Percentiles rank a stretch among this genome's conserved stretches.
These are phyloP conservation scores for Caranx ignobilis DNA, from an alignment of 2,113 vertebrate species.

Conservation along the genomic window DNA sequence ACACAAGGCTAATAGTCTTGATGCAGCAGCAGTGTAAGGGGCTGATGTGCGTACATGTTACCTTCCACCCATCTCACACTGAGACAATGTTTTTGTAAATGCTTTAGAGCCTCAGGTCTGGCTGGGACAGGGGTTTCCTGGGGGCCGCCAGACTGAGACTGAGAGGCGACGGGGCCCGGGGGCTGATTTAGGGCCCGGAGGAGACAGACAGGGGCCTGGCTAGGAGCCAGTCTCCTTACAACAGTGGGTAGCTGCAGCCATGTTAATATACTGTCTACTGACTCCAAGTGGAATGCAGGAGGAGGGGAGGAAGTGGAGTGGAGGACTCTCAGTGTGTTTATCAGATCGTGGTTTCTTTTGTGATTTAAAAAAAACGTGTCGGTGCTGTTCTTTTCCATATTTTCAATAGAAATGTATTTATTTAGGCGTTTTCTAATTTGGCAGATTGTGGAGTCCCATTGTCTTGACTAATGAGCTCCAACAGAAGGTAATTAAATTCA, in stretches of 20 bases:
- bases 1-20: not conserved
- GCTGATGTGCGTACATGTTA: not conserved
- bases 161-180: constrained; percentile 54
- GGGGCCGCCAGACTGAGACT: constrained; percentile 62
- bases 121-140: constrained; percentile 59
- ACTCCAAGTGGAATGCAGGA: constrained; percentile 52
- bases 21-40: not conserved
- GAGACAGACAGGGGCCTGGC: constrained; percentile 71
- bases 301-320: constrained; percentile 53
- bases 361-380: not conserved
- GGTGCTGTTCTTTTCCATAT: not conserved
- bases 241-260: constrained; percentile 63
- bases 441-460: not conserved
- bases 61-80: constrained; percentile 23
- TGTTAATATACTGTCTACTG: constrained; percentile 68
- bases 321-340: constrained; percentile 26
- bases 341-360: constrained; percentile 29
- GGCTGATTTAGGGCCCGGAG: constrained; percentile 73
- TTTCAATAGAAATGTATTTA: constrained; percentile 16
- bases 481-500: constrained; percentile 32
- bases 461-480: constrained; percentile 7
- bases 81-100: constrained; percentile 41
- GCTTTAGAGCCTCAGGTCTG: constrained; percentile 33
- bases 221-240: constrained; percentile 66
- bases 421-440: not conserved